phyloP scores from a whole-genome alignment of 1,140 invertebrate species.

The Drosophila santomea region DNA sequence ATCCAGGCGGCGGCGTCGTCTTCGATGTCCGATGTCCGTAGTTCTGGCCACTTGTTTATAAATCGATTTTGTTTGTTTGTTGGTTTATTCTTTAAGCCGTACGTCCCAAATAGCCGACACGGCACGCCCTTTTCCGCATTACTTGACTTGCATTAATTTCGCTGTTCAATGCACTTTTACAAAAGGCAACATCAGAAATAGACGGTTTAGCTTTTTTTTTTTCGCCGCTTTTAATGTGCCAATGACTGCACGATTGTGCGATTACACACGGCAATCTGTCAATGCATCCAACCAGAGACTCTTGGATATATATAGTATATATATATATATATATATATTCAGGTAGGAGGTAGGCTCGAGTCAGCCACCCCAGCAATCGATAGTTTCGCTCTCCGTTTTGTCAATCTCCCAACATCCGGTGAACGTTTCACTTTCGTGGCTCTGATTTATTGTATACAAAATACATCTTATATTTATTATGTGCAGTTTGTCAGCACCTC shows the following conservation, averaged over 20 bases:
- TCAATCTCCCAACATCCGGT: constrained; percentile 78
- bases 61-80: constrained; percentile 38
- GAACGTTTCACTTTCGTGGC: constrained; percentile 76
- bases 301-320: constrained; percentile 12
- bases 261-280: constrained; percentile 77
- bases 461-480: constrained; percentile 74
- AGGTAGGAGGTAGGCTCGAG: constrained; percentile 4
- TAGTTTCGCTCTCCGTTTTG: constrained; percentile 56
- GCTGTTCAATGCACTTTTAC: constrained; percentile 80
- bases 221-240: constrained; percentile 69
- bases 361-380: constrained; percentile 69
- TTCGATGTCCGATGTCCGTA: constrained; percentile 61
- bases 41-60: constrained; percentile 35
- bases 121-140: constrained; percentile 78
- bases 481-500: constrained; percentile 77
- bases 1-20: constrained; percentile 33
- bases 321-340: constrained; percentile 4
- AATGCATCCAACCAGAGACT: constrained; percentile 76
- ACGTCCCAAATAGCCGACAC: constrained; percentile 62
- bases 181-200: constrained; percentile 70
- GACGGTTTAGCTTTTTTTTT: constrained; percentile 36
- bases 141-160: constrained; percentile 76
- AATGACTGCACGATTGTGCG: constrained; percentile 80
- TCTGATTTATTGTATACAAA: constrained; percentile 78
- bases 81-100: constrained; percentile 39